Conservation (phyloP, 1,140 invertebrate genomes). For the Drosophila watanabei region DNA sequence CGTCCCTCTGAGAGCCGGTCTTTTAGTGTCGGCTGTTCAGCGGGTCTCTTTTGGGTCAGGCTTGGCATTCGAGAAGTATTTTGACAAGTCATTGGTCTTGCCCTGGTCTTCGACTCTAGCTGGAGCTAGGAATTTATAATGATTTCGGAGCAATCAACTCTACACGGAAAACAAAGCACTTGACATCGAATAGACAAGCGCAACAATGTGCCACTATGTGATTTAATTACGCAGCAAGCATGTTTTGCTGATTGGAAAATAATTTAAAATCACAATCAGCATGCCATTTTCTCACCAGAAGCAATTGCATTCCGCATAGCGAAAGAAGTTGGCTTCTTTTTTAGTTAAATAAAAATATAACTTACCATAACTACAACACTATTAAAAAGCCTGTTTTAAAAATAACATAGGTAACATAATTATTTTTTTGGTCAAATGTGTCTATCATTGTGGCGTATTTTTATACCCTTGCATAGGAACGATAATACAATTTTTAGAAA, state of each 20-base stretch:
- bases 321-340: neutral
- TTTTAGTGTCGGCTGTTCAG: conserved; percentile 12
- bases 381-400: too few species aligned
- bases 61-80: conserved; percentile 51
- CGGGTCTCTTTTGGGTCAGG: conserved; percentile 19
- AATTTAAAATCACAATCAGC: neutral
- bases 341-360: too few species aligned
- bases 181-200: neutral
- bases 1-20: conserved; percentile 20
- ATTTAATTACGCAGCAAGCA: neutral
- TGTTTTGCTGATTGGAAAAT: neutral
- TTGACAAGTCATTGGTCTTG: conserved; percentile 69
- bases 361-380: too few species aligned
- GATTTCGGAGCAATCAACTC: conserved; percentile 6
- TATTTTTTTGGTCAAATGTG: too few species aligned
- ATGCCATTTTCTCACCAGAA: neutral
- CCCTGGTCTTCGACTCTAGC: conserved; percentile 47
- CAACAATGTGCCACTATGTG: conserved; percentile 12
- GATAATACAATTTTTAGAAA: too few species aligned
- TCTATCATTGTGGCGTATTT: too few species aligned
- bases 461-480: too few species aligned
- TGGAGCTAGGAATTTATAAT: conserved; percentile 33
- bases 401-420: too few species aligned
- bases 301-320: neutral
- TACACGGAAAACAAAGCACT: conserved; percentile 14